Evolutionary conservation across 2,888 invertebrate genomes (phyloP), one percentile per base, ranked within the genome.

Genomic region (Onchidella celtica): DNA sequence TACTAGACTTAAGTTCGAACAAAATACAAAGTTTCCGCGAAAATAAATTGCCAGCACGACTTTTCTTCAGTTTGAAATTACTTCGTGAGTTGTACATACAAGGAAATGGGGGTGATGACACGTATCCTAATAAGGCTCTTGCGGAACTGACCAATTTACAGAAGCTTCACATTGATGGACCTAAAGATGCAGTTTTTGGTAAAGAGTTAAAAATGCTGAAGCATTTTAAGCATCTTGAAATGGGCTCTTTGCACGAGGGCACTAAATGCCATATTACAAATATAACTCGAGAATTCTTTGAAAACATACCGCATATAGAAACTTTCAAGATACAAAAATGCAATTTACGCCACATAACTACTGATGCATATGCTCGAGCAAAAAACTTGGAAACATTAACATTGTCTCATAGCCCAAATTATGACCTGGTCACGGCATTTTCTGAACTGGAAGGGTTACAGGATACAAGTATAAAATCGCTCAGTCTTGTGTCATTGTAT

Each of bases 391-490:
- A 3, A 24, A 1, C 14, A 21, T 24, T 74, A 27, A 24, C 36
- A 0, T 14, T 74, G 4, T 21, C 55, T 32, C 0, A 55, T 17
- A 34, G 55, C 34, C 6, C 21, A 34, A 1, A 47, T 29, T 76
- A 76, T 32, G 47, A 65, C 47, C 34, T 76, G 40, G 63, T 47
- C n/a, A 29, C 1, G 14, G 75, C 75, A 14, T 76, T 76, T 11
- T 1, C 29, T 1, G 75, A 76, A 14, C 11, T 76, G 65, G 14
- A 2, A 47, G 40, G 29, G 21, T 32, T 76, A 9, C 36, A 32
- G 21, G 65, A 65, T 47, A 32, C 65, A n/a, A 1, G 1, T 3
- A 9, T 76, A 17, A 75, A 24, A 63, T 36, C 27, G 17, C 63
- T 75, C 4, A 40, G 27, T 27, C 63, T 75, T 21, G 27, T 36